Base-by-base conservation (phyloP, 2,888 invertebrate genomes). In the Ornithoptera priamus region DNA sequence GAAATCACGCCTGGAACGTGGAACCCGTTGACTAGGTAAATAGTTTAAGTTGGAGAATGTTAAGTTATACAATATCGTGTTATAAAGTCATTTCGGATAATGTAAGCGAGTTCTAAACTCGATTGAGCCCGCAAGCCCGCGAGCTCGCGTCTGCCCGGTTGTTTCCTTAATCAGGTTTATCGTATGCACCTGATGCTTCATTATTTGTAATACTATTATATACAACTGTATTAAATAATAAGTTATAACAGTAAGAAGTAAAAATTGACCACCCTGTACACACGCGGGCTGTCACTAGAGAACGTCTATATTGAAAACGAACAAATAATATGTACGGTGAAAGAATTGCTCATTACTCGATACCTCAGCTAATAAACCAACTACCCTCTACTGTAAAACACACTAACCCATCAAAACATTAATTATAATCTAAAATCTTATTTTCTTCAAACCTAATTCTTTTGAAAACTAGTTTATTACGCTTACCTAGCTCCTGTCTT, bases 11-110 rank as follows among this genome's bases (percentile, higher is more conserved):
- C 72, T 73, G 85, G 89, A 83, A 85, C 84, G 80, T 78, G 75
- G 84, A 88, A 89, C 86, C 88, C 87, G 85, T 79, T 80, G 80
- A 81, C 80, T 82, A 82, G 84, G 85, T 85, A 85, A 90, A 90
- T 90, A 90, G 89, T 90, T 90, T 76, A 76, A 88, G 85, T 88
- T 86, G 75, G 75, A 72, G 74, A 70, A 71, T 68, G 72, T 74
- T 68, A 74, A 78, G 78, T 81, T 81, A 75, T 74, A 78, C 78
- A 80, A 81, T 84, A 87, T 85, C 84, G 78, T 82, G 81, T 85
- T 86, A 85, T 84, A 80, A 84, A 86, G 82, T 84, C 84, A 82
- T 85, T 82, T 81, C 76, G 77, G 77, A 78, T 84, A 80, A 81
- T 80, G 83, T 81, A 79, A 81, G 78, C 75, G 73, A 84, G 82